Percentiles rank a stretch among this genome's conserved stretches.
These are phyloP conservation scores for Ciconia nigra DNA, from an alignment of 2,797 vertebrate species.

Conservation along the genomic window DNA sequence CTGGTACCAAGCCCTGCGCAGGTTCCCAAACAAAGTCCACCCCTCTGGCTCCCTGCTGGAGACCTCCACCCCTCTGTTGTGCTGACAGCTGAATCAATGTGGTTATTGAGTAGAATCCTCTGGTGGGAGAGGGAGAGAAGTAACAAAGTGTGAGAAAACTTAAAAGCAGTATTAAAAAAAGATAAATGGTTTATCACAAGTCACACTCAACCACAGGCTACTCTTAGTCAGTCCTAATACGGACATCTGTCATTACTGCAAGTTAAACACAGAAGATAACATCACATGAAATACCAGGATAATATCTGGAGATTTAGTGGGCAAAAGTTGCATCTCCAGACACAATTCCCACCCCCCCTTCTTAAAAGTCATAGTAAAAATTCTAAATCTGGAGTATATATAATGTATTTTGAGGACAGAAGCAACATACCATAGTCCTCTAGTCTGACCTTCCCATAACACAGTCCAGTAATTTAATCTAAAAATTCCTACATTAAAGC, in stretches of 20 bases:
- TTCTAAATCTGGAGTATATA: not conserved
- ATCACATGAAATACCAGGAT: not conserved
- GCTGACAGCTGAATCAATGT: not conserved
- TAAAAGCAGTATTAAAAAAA: not conserved
- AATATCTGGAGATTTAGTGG: not conserved
- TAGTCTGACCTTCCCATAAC: not conserved
- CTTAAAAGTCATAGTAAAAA: not conserved
- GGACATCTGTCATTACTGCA: not conserved
- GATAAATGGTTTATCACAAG: not conserved
- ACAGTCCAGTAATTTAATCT: not conserved
- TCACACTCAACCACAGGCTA: not conserved
- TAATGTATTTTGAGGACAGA: not conserved
- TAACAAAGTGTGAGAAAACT: not conserved
- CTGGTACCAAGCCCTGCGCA: not conserved
- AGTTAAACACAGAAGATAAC: not conserved
- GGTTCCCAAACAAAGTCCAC: not conserved
- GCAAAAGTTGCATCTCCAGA: not conserved
- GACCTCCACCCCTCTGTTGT: not conserved
- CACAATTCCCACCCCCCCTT: not conserved
- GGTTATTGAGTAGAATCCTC: not conserved
- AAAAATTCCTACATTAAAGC: not conserved
- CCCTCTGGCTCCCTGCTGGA: not conserved
- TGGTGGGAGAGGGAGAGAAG: not conserved
- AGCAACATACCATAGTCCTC: not conserved
- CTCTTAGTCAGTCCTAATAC: not conserved